These are phyloP conservation scores for Leptobrachium ailaonicum DNA, from an alignment of 2,113 vertebrate species.

Conservation along the genomic window DNA sequence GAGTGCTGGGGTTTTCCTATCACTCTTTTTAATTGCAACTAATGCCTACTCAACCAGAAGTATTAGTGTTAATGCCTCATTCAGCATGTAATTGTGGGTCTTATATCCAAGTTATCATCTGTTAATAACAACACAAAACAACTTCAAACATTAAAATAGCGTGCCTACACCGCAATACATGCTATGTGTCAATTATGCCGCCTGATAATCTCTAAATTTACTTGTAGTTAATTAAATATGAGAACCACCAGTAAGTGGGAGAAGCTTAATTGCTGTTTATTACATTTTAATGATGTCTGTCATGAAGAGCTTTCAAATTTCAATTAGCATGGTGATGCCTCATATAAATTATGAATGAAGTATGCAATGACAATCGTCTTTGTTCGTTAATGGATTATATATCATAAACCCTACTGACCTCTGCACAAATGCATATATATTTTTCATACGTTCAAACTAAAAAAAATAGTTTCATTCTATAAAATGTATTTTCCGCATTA, in stretches of 20 bases:
- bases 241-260: constrained; percentile 22
- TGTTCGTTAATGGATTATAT: neutral
- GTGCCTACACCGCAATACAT: constrained; percentile 11
- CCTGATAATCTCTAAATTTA: constrained; percentile 35
- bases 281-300: constrained; percentile 48
- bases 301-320: constrained; percentile 56
- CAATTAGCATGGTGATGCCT: constrained; percentile 45
- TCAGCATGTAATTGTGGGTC: constrained; percentile 38
- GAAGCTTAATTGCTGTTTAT: constrained; percentile 48
- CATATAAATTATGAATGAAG: constrained; percentile 6
- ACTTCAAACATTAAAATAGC: constrained; percentile 16
- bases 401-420: neutral
- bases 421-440: neutral
- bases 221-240: constrained; percentile 41
- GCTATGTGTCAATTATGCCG: constrained; percentile 35
- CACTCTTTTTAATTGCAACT: constrained; percentile 36
- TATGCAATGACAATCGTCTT: neutral
- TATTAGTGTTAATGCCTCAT: constrained; percentile 40
- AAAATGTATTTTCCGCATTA: neutral
- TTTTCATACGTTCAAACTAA: no score
- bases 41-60: constrained; percentile 34
- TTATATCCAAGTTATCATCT: constrained; percentile 31
- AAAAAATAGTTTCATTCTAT: neutral
- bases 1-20: neutral
- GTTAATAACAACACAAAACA: constrained; percentile 36